Percentiles rank a stretch among this genome's conserved stretches.
phyloP scores from a whole-genome alignment of 2,797 vertebrate genomes.

The Cetoscarus ocellatus region DNA sequence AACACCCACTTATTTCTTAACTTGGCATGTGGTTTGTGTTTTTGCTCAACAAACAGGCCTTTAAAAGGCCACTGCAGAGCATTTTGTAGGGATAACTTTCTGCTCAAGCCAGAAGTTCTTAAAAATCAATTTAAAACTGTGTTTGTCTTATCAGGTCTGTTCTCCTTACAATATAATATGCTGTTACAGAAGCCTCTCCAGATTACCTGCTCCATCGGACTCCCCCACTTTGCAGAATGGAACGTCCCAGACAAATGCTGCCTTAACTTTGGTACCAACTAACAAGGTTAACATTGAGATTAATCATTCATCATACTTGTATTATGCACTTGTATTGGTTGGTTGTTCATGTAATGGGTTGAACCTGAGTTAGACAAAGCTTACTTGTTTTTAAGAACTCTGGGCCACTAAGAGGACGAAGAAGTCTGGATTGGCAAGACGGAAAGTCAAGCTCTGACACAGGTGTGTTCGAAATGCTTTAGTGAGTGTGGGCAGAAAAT shows the following conservation, averaged over 20 bases:
- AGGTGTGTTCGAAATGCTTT: conserved; percentile 56
- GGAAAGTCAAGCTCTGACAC: conserved; percentile 59
- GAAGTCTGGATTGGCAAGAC: conserved; percentile 72
- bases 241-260: conserved; percentile 60
- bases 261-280: conserved; percentile 50
- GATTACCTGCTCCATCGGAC: conserved; percentile 74
- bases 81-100: conserved; percentile 37
- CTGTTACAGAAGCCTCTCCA: conserved; percentile 80
- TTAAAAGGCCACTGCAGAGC: conserved; percentile 10
- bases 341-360: background rate
- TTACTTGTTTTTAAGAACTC: conserved; percentile 65
- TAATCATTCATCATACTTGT: background rate
- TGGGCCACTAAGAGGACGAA: conserved; percentile 52
- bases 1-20: background rate
- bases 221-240: conserved; percentile 70
- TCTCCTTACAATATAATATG: conserved; percentile 15
- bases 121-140: conserved; percentile 17
- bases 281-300: conserved; percentile 58
- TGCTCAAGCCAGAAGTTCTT: conserved; percentile 22
- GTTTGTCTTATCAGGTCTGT: conserved; percentile 9
- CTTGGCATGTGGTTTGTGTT: conserved; percentile 24
- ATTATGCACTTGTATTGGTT: background rate
- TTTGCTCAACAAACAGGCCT: conserved; percentile 15
- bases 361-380: background rate
- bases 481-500: too few relatives aligned